Conservation (phyloP, 2,888 invertebrate genomes). For the Agriotes lineatus region DNA sequence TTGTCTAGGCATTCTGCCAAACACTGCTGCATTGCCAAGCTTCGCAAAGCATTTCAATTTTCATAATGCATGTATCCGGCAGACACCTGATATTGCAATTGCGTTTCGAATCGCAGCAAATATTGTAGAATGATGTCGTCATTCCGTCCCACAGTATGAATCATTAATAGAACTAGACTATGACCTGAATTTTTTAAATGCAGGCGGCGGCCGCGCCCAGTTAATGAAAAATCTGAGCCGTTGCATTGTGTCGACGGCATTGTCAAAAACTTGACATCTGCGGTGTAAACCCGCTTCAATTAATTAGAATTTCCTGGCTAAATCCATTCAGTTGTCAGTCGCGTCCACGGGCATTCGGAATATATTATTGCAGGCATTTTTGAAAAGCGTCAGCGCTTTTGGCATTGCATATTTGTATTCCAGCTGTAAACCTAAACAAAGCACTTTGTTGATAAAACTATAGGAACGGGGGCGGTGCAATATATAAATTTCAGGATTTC, state of each 20-base stretch:
- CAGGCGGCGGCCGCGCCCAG: not conserved
- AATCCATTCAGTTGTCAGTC: conserved; percentile 36
- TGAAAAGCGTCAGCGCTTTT: conserved; percentile 28
- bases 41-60: conserved; percentile 28
- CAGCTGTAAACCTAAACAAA: not conserved
- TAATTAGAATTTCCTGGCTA: conserved; percentile 33
- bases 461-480: conserved; percentile 1
- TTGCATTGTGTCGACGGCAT: conserved; percentile 26
- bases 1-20: conserved; percentile 37
- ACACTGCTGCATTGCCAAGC: conserved; percentile 4
- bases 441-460: conserved; percentile 2
- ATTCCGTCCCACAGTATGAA: not conserved
- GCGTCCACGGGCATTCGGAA: conserved; percentile 33
- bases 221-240: conserved; percentile 2
- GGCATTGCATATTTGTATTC: conserved; percentile 10
- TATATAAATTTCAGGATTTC: not conserved
- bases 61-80: conserved; percentile 20
- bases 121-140: too few species aligned
- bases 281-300: conserved; percentile 33
- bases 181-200: not conserved
- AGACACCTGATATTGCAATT: conserved; percentile 17
- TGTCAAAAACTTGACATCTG: conserved; percentile 31
- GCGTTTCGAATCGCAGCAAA: not conserved
- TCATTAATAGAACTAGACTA: too few species aligned
- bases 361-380: conserved; percentile 35